Base-by-base conservation (phyloP, 2,888 invertebrate species). In the Hydropsyche betteni region DNA sequence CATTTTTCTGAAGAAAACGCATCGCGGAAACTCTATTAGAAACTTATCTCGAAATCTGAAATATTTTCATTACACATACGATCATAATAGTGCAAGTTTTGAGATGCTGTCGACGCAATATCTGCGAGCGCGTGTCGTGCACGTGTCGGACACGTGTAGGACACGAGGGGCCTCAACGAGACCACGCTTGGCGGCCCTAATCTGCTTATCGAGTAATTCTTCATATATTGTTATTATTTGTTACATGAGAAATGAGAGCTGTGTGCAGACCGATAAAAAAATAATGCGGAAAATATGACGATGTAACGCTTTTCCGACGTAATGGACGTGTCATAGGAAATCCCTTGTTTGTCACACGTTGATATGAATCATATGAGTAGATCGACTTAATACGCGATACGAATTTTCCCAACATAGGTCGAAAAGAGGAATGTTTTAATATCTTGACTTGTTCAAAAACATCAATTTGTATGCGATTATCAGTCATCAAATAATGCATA, bases 81-180 rank as follows among this genome's bases (percentile, higher is more conserved):
- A 52, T 52, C 12, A 58, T 24, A 6, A 12, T 12, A 58, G 33
- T 24, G 33, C 12, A 58, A 58, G 58, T 24, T 58, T 58, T 2
- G 69, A 33, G 53, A 61, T 69, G 33, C 14, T 68, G 61, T 70
- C 74, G 69, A 75, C 68, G 76, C 77, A 79, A 78, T 78, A 78
- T 77, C 74, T 24, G 36, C 24, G 50, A 68, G 68, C 78, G 75
- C 74, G 76, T 76, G 80, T 81, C 81, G 84, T 83, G 82, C 86
- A 82, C 84, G 85, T 83, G 80, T 81, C 81, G 84, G 83, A 83
- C 86, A 82, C 84, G 85, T 83, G 86, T 83, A 79, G 76, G 84
- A 82, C 87, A 86, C 87, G 86, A 85, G 87, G 71, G 71, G 61
- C 38, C 34, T 58, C 44, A 34, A 14, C 55, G 14, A 44, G 44